These are phyloP conservation scores for Calosoma granatense DNA, from an alignment of 1,140 invertebrate genomes.

Conservation along the genomic window DNA sequence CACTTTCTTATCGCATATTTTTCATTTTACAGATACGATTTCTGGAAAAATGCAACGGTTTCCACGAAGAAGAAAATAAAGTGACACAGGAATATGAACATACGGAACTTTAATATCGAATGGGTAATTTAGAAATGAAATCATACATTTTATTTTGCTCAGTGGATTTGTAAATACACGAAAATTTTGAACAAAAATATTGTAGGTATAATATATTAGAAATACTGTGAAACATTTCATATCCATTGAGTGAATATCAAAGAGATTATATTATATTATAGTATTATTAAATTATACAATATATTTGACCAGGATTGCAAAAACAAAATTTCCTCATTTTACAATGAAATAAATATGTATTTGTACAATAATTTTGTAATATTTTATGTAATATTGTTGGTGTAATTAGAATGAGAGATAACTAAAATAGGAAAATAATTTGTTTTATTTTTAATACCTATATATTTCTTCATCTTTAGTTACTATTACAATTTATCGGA, in stretches of 20 bases:
- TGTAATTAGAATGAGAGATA: too few species aligned
- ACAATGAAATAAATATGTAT: too few species aligned
- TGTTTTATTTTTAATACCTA: too few species aligned
- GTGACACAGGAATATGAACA: conserved; percentile 70
- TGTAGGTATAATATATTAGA: background rate
- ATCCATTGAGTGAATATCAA: background rate
- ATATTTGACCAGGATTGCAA: too few species aligned
- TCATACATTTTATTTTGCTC: background rate
- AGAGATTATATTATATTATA: background rate
- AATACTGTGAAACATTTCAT: background rate
- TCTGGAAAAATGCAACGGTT: conserved; percentile 58
- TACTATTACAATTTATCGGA: too few species aligned
- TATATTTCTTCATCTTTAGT: too few species aligned
- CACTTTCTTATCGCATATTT: conserved; percentile 15
- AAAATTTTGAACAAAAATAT: background rate
- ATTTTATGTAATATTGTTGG: too few species aligned
- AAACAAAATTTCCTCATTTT: too few species aligned
- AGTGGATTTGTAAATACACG: background rate
- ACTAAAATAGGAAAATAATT: too few species aligned
- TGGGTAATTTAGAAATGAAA: background rate
- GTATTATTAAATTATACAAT: background rate
- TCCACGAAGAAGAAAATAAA: conserved; percentile 68
- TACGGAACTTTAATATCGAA: conserved; percentile 51
- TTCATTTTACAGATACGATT: conserved; percentile 50
- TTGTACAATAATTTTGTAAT: too few species aligned